Conservation (phyloP, 1,140 invertebrate genomes). For the Archivesica marissinica region DNA sequence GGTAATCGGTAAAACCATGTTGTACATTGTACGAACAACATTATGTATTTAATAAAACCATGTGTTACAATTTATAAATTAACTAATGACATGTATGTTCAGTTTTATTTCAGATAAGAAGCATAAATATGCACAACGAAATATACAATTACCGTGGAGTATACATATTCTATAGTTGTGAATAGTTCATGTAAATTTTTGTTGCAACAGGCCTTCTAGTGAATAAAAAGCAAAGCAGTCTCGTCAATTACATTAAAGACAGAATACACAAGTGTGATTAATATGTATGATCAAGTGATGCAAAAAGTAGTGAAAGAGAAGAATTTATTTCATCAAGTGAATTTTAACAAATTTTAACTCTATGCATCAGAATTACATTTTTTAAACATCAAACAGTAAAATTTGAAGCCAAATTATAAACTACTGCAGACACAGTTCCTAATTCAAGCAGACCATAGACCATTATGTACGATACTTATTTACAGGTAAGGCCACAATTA, state of each 20-base stretch:
- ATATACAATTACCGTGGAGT: neutral
- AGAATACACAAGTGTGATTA: too few species aligned
- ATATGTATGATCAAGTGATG: neutral
- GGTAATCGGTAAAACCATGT: neutral
- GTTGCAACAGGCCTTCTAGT: neutral
- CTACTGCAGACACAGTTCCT: too few species aligned
- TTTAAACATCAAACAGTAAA: too few species aligned
- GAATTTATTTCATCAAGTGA: too few species aligned
- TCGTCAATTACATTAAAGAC: neutral
- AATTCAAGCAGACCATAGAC: too few species aligned
- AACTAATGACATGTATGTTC: neutral
- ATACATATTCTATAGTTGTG: neutral
- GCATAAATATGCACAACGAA: constrained; percentile 4
- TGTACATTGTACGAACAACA: neutral
- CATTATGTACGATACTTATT: too few species aligned
- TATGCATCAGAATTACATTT: too few species aligned
- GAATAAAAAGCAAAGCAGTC: neutral
- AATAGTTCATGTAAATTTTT: neutral
- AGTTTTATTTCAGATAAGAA: constrained; percentile 28
- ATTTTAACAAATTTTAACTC: too few species aligned
- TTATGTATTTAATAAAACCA: neutral
- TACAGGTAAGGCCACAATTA: too few species aligned
- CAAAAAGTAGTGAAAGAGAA: too few species aligned
- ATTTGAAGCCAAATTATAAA: too few species aligned
- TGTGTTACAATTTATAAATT: neutral